Evolutionary conservation across 1,140 invertebrate genomes (phyloP).

Genomic region (Colletes latitarsis): DNA sequence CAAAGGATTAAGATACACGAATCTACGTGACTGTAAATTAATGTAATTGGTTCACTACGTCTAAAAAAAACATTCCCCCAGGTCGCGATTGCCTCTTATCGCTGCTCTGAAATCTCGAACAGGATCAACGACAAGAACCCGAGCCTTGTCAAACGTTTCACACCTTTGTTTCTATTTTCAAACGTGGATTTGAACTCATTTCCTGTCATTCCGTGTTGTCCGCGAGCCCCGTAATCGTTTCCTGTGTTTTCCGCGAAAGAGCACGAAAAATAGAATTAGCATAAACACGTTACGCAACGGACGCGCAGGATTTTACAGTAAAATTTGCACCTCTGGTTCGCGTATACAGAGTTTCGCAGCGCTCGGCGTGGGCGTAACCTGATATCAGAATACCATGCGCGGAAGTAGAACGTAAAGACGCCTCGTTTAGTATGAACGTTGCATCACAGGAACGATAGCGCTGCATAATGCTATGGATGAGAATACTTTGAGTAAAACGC

Average conservation of each 20-base stretch:
- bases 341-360: slow-evolving; percentile 4
- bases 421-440: slow-evolving; percentile 52
- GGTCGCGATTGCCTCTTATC: too few species aligned
- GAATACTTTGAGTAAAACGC: slow-evolving; percentile 6
- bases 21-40: too few species aligned
- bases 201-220: neutral
- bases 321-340: slow-evolving; percentile 23
- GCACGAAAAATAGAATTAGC: neutral
- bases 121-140: neutral
- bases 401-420: slow-evolving; percentile 56
- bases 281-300: neutral
- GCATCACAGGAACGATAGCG: slow-evolving; percentile 36
- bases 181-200: neutral
- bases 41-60: too few species aligned
- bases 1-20: too few species aligned
- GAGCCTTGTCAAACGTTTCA: too few species aligned
- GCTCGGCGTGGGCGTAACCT: slow-evolving; percentile 30
- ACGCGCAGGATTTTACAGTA: neutral
- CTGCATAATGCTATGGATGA: slow-evolving; percentile 25
- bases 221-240: neutral
- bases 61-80: too few species aligned
- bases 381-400: slow-evolving; percentile 42
- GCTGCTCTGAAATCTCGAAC: too few species aligned
- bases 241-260: neutral
- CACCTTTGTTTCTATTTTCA: neutral